A percentile compares a stretch with the other conserved stretches of the same genome.
phyloP scores from a whole-genome alignment of 2,113 vertebrate genomes.

The Melanerpes aurifrons region DNA sequence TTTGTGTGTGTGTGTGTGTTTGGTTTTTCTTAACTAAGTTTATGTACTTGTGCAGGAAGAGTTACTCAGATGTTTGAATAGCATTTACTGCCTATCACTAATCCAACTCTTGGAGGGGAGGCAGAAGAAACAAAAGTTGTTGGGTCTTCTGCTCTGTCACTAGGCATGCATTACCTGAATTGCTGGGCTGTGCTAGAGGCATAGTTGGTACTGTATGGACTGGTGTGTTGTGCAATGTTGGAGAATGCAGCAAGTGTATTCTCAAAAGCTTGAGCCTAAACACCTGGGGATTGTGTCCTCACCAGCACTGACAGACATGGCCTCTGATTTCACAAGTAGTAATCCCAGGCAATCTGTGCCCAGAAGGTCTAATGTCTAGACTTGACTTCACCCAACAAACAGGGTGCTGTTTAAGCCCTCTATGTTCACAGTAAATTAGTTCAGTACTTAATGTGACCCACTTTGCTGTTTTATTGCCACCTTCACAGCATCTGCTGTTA shows the following conservation, averaged over 20 bases:
- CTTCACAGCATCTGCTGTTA: neutral
- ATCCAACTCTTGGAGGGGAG: neutral
- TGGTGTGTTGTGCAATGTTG: neutral
- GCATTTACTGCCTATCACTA: neutral
- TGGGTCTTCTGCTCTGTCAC: neutral
- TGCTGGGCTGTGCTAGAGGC: neutral
- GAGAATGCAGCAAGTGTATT: neutral
- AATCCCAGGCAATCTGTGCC: neutral
- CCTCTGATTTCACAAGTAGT: neutral
- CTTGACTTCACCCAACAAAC: neutral
- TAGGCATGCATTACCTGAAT: neutral
- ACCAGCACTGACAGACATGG: neutral
- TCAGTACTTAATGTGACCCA: neutral
- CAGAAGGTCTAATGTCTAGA: neutral
- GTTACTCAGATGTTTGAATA: neutral
- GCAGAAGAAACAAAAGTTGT: neutral
- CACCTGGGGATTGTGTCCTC: neutral
- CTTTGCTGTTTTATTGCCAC: neutral
- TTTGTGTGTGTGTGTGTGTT: too few species aligned
- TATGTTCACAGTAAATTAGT: neutral
- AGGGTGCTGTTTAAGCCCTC: neutral
- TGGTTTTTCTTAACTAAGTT: neutral
- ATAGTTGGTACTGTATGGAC: neutral
- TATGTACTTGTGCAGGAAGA: neutral
- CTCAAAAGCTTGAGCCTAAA: neutral